Evolutionary conservation across 1,140 invertebrate species (phyloP).

Genomic region (Hyles vespertilio): DNA sequence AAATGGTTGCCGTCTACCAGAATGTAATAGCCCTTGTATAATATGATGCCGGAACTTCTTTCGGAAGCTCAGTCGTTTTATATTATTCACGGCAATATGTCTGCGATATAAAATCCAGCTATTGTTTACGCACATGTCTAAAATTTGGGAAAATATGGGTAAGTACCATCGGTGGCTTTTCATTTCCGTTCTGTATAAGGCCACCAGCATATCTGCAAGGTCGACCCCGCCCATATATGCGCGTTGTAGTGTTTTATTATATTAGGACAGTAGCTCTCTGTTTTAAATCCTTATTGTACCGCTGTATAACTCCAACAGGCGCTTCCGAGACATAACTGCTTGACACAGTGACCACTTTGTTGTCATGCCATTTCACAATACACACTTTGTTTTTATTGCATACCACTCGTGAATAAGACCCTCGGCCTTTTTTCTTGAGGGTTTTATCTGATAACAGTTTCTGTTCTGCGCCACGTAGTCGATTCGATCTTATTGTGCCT

Average conservation of each 20-base stretch:
- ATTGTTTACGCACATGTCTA: slow-evolving; percentile 26
- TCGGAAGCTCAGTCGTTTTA: slow-evolving; percentile 6
- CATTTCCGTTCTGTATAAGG: too few species aligned
- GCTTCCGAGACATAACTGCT: slow-evolving; percentile 22
- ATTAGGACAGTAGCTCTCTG: background rate
- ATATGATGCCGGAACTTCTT: slow-evolving; percentile 21
- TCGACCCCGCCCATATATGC: too few species aligned
- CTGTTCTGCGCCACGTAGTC: slow-evolving; percentile 23
- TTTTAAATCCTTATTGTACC: slow-evolving; percentile 25
- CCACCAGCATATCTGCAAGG: too few species aligned
- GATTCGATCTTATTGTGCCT: slow-evolving; percentile 30
- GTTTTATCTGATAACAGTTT: slow-evolving; percentile 24
- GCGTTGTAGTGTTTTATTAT: too few species aligned
- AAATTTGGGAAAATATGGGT: too few species aligned
- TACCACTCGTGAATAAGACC: slow-evolving; percentile 24
- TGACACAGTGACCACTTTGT: slow-evolving; percentile 27
- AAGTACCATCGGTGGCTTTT: too few species aligned
- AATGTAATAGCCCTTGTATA: slow-evolving; percentile 19
- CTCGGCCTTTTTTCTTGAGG: too few species aligned
- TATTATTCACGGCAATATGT: slow-evolving; percentile 7
- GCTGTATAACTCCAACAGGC: slow-evolving; percentile 20
- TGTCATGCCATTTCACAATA: slow-evolving; percentile 10
- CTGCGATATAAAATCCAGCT: slow-evolving; percentile 26
- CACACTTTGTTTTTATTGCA: slow-evolving; percentile 24
- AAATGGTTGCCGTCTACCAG: slow-evolving; percentile 15